phyloP scores from a whole-genome alignment of 2,797 vertebrate species.

The Acanthopagrus latus region DNA sequence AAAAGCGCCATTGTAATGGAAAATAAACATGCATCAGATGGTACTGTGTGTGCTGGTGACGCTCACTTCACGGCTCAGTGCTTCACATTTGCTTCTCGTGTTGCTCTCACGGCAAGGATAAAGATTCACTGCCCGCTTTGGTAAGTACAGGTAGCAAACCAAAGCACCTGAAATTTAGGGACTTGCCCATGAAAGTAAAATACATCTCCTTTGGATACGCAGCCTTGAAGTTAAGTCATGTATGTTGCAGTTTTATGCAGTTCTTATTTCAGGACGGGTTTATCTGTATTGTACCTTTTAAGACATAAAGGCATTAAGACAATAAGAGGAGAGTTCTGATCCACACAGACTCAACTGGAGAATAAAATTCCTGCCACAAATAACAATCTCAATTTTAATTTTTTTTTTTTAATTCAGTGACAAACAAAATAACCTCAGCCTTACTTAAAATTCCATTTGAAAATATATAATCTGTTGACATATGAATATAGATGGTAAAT shows the following conservation, averaged over 20 bases:
- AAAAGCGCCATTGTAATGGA: slow-evolving; percentile 76
- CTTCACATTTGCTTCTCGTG: background rate
- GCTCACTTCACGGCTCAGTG: slow-evolving; percentile 4
- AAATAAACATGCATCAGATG: slow-evolving; percentile 68
- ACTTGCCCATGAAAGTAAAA: background rate
- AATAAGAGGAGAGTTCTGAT: background rate
- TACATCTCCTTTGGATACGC: background rate
- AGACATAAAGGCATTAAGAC: background rate
- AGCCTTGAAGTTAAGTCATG: background rate
- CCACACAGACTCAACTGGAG: background rate
- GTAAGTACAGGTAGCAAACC: background rate
- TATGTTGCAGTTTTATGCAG: background rate
- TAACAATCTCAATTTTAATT: background rate
- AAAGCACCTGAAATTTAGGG: background rate
- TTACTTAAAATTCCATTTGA: background rate
- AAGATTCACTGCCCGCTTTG: background rate
- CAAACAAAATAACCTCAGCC: background rate
- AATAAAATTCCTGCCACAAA: background rate
- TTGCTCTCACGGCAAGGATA: background rate
- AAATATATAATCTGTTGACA: background rate
- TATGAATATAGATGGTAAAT: background rate
- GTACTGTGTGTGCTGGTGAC: slow-evolving; percentile 2
- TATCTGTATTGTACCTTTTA: background rate
- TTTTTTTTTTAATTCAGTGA: background rate
- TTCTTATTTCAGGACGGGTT: too few relatives aligned